Evolutionary conservation across 2,888 invertebrate genomes (phyloP), one percentile per base, ranked within the genome.

Genomic region (Dorcus parallelipipedus): DNA sequence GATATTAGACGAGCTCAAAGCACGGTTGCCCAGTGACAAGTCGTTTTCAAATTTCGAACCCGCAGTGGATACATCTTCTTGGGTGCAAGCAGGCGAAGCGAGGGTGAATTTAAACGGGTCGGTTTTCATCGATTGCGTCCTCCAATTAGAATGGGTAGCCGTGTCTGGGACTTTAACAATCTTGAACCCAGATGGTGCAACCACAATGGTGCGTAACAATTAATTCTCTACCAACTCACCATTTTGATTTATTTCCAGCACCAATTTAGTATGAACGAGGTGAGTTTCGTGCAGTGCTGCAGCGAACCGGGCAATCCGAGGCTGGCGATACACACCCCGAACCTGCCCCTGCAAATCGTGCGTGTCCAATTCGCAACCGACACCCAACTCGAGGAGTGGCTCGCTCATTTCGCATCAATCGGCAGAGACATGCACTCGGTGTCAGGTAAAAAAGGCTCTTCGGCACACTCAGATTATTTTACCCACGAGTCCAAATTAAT

Each of bases 321-420:
- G 63, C 79, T 95, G 61, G 86, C 88, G 14, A 80, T 95, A 63
- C 87, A 91, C 70, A 86, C 89, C 1, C 87, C 91, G 8, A 82
- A 85, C 62, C 82, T 86, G 64, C 80, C 79, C 60, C 82, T 81
- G 59, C 72, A 77, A 56, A 84, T 88, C 6, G 82, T 93, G 43
- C 86, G 87, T 74, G 79, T 95, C 58, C 89, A 91, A 72, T 94
- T 93, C 74, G 81, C 84, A 53, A 88, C 90, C 65, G 94, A 95
- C 78, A 86, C 88, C 62, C 91, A 93, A 77, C 85, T 93, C 79
- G 93, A 94, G 78, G 94, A 95, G 73, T 95, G 95, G 95, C 84
- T 93, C 56, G 86, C 88, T 60, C 87, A 92, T 73, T 83, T 93
- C 67, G 87, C 89, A 9, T 88, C 87, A 63, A 82, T 82, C 76